Evolutionary conservation across 2,113 vertebrate species (phyloP).

Genomic region (Calidris pugnax): DNA sequence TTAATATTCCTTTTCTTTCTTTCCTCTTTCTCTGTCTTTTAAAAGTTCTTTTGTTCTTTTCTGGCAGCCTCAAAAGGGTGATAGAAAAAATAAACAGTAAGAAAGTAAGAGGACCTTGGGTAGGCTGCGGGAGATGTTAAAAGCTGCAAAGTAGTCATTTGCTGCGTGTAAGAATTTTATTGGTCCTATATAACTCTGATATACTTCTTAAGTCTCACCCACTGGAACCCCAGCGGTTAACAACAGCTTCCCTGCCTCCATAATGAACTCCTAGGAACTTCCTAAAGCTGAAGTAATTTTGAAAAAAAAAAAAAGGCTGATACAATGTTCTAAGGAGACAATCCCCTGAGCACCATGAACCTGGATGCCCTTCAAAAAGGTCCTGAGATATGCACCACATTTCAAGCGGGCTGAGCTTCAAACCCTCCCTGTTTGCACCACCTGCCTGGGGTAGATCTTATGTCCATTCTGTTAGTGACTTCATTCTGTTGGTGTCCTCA

Average conservation of each 20-base stretch:
- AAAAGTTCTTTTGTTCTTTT: background rate
- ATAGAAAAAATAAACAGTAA: background rate
- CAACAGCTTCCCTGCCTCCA: background rate
- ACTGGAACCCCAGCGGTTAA: background rate
- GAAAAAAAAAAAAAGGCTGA: background rate
- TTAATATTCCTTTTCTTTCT: background rate
- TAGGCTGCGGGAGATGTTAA: background rate
- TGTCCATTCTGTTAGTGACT: background rate
- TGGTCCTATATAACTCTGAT: background rate
- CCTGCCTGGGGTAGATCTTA: background rate
- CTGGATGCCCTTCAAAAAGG: background rate
- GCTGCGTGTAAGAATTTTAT: background rate
- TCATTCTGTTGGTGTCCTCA: background rate
- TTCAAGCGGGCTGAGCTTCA: background rate
- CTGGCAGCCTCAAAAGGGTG: background rate
- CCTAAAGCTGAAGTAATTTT: background rate
- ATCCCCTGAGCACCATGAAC: background rate
- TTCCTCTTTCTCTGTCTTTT: background rate
- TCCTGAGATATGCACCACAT: background rate
- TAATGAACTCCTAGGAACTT: background rate
- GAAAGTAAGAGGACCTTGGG: background rate
- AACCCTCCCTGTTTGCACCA: background rate
- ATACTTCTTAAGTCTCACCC: background rate
- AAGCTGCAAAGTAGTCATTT: background rate
- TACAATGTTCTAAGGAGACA: background rate